Evolutionary conservation across 2,888 invertebrate species (phyloP), one percentile per base, ranked within the genome.

Genomic region (Pyrrhosoma nymphula): DNA sequence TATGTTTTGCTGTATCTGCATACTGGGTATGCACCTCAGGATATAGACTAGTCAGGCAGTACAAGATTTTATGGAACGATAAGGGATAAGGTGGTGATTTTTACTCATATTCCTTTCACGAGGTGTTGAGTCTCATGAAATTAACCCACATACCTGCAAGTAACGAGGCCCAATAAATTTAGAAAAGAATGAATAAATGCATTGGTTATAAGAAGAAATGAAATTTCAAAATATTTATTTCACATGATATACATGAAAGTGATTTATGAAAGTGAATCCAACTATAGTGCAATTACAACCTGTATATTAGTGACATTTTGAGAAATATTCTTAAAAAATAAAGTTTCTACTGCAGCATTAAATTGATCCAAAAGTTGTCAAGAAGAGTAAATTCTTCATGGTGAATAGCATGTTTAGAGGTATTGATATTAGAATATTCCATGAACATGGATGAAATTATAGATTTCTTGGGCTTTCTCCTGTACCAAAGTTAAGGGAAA

Each of bases 401-500:
- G 55, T 63, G 55, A 47, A 93, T 93, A 93, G 55, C 26, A 18
- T 75, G 26, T 47, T 63, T 93, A 93, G 75, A 69, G 35, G 47
- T 93, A 47, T 47, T n/a, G 47, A 75, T 93, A 55, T 93, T 93
- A 93, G 93, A 69, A 93, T 47, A 47, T 93, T 93, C 93, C 93
- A 93, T 75, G 75, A 6, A 69, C 23, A 55, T 93, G 93, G 93
- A 69, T 75, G 39, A 47, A 47, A 16, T 69, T 47, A 93, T 39
- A 93, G 69, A 75, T 47, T 93, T 93, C 75, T 55, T 93, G 93
- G 93, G 75, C 93, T 93, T 93, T 93, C 93, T 75, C 69, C 26
- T 75, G n/a, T 75, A 55, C 93, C 93, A 93, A 93, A 93, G 69
- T 63, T 93, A 75, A 75, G 35, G 47, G n/a, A 69, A 47, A 26